Conservation (phyloP, 2,113 vertebrate genomes). For the Hymenochirus boettgeri region DNA sequence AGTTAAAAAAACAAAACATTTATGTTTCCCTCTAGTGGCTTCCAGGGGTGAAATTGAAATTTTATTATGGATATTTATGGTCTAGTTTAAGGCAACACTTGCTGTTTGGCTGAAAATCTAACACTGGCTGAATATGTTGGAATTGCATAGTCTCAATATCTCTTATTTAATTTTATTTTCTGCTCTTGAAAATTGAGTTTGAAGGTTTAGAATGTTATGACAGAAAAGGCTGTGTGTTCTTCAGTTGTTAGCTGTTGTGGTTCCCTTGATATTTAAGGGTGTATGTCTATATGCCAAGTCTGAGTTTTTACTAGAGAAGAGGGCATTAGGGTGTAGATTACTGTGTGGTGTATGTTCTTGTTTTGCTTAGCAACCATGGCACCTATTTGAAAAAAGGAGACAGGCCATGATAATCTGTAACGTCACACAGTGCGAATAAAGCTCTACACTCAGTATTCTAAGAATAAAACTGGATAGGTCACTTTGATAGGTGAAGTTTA, state of each 20-base stretch:
- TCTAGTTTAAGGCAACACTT: too few species aligned
- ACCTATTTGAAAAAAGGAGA: not conserved
- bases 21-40: too few species aligned
- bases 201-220: slow-evolving; percentile 11
- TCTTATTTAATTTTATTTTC: not conserved
- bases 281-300: too few species aligned
- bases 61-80: too few species aligned
- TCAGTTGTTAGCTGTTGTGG: not conserved
- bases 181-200: not conserved
- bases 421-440: not conserved
- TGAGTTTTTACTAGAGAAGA: too few species aligned
- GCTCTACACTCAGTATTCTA: not conserved
- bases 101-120: too few species aligned
- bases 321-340: not conserved
- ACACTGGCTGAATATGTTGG: too few species aligned
- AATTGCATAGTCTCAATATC: too few species aligned
- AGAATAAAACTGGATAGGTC: not conserved
- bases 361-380: not conserved
- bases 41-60: too few species aligned
- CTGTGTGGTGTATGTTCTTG: not conserved
- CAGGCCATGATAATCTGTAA: not conserved
- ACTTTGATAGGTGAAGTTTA: not conserved
- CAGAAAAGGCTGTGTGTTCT: not conserved
- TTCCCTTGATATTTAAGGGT: too few species aligned
- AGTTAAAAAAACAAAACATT: not conserved